Base-by-base conservation (phyloP, 2,797 vertebrate species). In the Cephalopachus bancanus region DNA sequence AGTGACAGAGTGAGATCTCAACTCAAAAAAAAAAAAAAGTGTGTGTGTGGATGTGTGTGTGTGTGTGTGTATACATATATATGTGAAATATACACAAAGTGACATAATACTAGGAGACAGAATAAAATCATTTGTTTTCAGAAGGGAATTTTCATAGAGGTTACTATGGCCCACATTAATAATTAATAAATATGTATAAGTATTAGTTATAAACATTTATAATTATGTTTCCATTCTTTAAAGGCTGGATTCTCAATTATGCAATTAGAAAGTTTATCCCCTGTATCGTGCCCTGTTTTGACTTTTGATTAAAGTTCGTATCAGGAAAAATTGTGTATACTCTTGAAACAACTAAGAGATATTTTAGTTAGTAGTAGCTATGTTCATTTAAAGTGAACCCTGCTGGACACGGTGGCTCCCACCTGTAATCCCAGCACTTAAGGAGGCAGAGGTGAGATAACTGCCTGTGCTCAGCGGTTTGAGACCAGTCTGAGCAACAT, bases 331-430 rank as follows among this genome's bases (percentile, higher is more conserved):
- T 4, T 83, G 30, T 79, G 53, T 33, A 44, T 83, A 91, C 15
- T 91, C 75, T 44, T 89, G 33, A 97, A 95, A 90, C 26, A 78
- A 97, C 3, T 49, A 69, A 89, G 80, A 78, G 44, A 10, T 81
- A 44, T 72, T 91, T 88, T 72, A 89, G 53, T 64, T 78, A 96
- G 62, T 76, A 81, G 79, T 30, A 51, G 49, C 15, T 51, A 44
- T 74, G 37, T 69, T 64, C n/a, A 86, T 93, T 96, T 84, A 84
- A 93, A 86, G 28, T 37, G 11, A 93, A 69, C n/a, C 53, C 24
- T 80, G 4, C 44, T 44, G 44, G 44, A 44, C 44, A 44, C 44
- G 4, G 44, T 44, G 44, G 44, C 44, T 44, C 44, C 44, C 44
- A 44, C 44, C 44, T 44, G 44, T 44, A 44, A 44, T 44, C 44